A percentile compares a stretch with the other conserved stretches of the same genome.
Conservation (phyloP, 2,888 invertebrate genomes). For the Scaeva pyrastri region DNA sequence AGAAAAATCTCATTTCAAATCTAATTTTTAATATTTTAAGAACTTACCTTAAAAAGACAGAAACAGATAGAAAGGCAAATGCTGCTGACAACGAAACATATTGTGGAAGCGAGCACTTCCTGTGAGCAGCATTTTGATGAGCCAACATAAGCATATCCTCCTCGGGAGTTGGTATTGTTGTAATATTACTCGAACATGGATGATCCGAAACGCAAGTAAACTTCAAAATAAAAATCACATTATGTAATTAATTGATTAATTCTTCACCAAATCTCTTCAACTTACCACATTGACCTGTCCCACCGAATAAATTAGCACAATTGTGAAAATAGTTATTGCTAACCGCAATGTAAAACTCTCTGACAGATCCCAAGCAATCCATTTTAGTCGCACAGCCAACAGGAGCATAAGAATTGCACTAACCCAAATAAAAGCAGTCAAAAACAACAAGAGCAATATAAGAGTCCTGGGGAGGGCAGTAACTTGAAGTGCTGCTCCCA, state of each 20-base stretch:
- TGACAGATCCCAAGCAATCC: constrained; percentile 94
- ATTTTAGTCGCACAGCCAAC: constrained; percentile 91
- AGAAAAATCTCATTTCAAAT: too few relatives aligned
- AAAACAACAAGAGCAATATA: constrained; percentile 92
- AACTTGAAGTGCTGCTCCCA: constrained; percentile 90
- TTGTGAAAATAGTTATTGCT: constrained; percentile 94
- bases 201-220: constrained; percentile 87
- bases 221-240: constrained; percentile 84
- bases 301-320: constrained; percentile 93
- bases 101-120: constrained; percentile 93
- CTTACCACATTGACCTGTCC: constrained; percentile 97
- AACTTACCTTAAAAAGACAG: constrained; percentile 89
- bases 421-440: constrained; percentile 96
- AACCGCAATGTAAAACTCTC: constrained; percentile 92
- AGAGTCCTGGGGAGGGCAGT: constrained; percentile 93
- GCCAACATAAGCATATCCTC: constrained; percentile 78
- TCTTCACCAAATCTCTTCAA: constrained; percentile 77
- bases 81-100: constrained; percentile 94
- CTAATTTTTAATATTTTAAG: too few relatives aligned
- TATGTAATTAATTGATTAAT: background rate
- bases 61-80: constrained; percentile 92
- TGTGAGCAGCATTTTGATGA: constrained; percentile 86
- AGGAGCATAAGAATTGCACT: constrained; percentile 93
- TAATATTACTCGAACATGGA: constrained; percentile 81
- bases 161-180: constrained; percentile 77